Conservation (phyloP, 2,113 vertebrate species). For the Pristiophorus japonicus region DNA sequence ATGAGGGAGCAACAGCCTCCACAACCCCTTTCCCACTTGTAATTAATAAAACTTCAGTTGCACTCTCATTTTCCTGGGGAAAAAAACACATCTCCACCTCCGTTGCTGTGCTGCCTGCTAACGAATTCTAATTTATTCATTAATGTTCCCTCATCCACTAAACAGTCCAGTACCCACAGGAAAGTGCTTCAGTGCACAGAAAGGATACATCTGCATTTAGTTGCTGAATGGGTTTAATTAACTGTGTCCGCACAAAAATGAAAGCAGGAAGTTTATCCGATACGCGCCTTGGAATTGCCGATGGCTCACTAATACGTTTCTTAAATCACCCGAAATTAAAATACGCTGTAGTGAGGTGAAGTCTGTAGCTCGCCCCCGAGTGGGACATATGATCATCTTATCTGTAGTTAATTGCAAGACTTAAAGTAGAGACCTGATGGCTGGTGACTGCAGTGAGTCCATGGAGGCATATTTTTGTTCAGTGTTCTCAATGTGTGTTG, state of each 20-base stretch:
- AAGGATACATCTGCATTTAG: neutral
- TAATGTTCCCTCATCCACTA: slow-evolving; percentile 15
- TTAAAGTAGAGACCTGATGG: neutral
- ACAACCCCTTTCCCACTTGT: neutral
- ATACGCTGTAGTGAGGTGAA: neutral
- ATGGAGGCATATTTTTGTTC: too few relatives aligned
- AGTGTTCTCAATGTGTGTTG: neutral
- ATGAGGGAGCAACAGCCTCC: too few relatives aligned
- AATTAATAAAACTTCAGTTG: neutral
- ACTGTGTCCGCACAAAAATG: neutral
- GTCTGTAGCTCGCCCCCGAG: neutral
- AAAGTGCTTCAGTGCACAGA: slow-evolving; percentile 1
- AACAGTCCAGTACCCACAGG: slow-evolving; percentile 14
- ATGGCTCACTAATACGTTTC: neutral
- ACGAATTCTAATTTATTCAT: slow-evolving; percentile 29
- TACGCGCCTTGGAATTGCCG: neutral
- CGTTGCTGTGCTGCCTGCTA: neutral
- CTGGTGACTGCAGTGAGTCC: neutral
- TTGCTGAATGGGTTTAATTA: slow-evolving; percentile 23
- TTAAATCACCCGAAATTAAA: slow-evolving; percentile 13
- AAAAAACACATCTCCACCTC: neutral
- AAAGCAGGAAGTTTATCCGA: neutral
- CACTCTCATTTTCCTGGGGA: neutral
- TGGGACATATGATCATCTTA: neutral
- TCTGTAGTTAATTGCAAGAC: neutral